Evolutionary conservation across 2,888 invertebrate species (phyloP), one percentile per base, ranked within the genome.

Genomic region (Pristionchus mayeri): DNA sequence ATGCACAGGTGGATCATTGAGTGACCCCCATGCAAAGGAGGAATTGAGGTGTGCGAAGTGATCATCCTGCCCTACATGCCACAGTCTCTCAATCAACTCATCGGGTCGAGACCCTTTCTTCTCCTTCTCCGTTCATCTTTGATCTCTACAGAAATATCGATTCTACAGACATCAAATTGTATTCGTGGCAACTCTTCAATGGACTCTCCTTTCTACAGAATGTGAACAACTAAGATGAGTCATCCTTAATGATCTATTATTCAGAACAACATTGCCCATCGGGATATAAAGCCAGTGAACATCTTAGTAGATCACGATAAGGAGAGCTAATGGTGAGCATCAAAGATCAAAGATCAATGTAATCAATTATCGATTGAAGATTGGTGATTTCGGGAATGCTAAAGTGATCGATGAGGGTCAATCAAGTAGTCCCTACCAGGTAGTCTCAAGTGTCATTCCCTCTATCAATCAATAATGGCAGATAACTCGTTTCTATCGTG

Each of bases 121-220:
- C 0, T 1, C 11, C 3, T 78, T 11, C 48, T n/a, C n/a, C n/a
- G n/a, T n/a, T n/a, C n/a, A n/a, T n/a, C n/a, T n/a, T n/a, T n/a
- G n/a, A n/a, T 34, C 7, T 13, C 2, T 67, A 1, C 37, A 67
- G 67, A 13, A 67, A 54, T 54, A n/a, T 87, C 52, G 82, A 88
- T 24, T 40, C 86, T 67, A 71, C 82, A 40, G 88, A 88, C 60
- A 81, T 87, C 48, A 88, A 88, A 84, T 48, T 88, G 21, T 88
- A 88, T 78, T 84, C 88, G 27, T 88, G 88, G 88, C 88, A 88
- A 71, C 75, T 88, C 6, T 88, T 88, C 85, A 87, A 88, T 48
- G 88, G 87, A 75, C 85, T 87, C 37, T 30, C 78, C 27, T 85
- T 85, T 60, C 81, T 88, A 7, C 37, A 84, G 16, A 50, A 60